phyloP scores from a whole-genome alignment of 2,888 invertebrate genomes.

The Drosophila bunnanda region DNA sequence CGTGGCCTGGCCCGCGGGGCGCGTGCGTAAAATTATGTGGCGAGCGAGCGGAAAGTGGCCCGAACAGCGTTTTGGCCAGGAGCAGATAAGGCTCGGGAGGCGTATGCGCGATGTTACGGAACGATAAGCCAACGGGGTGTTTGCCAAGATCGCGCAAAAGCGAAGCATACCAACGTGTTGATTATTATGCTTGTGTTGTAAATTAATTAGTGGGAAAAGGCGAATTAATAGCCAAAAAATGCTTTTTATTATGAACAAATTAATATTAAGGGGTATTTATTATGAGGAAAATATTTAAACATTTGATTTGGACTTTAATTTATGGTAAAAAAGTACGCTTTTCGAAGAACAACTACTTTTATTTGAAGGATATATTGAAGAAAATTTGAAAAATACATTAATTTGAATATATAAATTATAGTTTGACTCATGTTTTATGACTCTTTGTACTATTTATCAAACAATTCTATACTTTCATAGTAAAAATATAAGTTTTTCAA shows the following conservation, averaged over 20 bases:
- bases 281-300: not conserved
- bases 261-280: no score
- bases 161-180: slow-evolving; percentile 28
- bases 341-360: no score
- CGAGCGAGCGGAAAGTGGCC: slow-evolving; percentile 27
- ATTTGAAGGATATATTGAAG: not conserved
- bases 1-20: slow-evolving; percentile 52
- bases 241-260: no score
- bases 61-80: slow-evolving; percentile 38
- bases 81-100: slow-evolving; percentile 33
- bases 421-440: not conserved
- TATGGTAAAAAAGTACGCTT: no score
- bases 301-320: not conserved
- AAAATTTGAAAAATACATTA: not conserved
- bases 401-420: not conserved
- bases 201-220: slow-evolving; percentile 18
- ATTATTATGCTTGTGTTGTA: slow-evolving; percentile 23
- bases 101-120: slow-evolving; percentile 28
- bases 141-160: slow-evolving; percentile 29
- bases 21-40: slow-evolving; percentile 59
- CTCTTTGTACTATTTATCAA: no score
- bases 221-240: not conserved
- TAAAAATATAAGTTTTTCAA: no score
- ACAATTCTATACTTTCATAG: no score
- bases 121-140: slow-evolving; percentile 35